These are phyloP conservation scores for Xanthorhoe designata DNA, from an alignment of 2,888 invertebrate species.

Conservation along the genomic window DNA sequence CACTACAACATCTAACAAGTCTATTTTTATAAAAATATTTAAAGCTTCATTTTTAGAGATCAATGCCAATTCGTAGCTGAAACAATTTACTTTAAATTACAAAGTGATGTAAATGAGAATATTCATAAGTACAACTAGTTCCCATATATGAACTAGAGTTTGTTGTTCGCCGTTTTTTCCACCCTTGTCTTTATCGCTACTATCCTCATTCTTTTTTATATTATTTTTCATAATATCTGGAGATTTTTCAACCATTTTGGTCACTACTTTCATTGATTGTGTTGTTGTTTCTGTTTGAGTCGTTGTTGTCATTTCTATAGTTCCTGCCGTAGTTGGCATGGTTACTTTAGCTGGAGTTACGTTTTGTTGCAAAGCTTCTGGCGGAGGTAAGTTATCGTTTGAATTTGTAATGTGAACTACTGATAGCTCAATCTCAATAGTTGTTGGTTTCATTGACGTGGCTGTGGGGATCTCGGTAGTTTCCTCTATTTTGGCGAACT, in stretches of 20 bases:
- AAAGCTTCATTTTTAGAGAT: conserved; percentile 49
- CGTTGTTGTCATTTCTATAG: conserved; percentile 40
- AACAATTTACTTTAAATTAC: conserved; percentile 25
- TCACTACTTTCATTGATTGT: conserved; percentile 25
- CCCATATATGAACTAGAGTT: conserved; percentile 18
- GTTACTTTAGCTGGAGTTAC: conserved; percentile 56
- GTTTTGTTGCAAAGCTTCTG: conserved; percentile 68
- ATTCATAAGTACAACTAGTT: conserved; percentile 10
- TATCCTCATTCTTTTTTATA: not conserved
- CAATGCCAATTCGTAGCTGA: conserved; percentile 46
- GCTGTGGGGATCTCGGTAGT: not conserved
- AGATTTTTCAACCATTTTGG: conserved; percentile 4
- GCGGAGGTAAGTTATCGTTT: conserved; percentile 60
- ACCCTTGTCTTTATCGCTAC: conserved; percentile 26
- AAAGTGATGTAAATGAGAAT: conserved; percentile 3
- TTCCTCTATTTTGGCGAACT: conserved; percentile 19
- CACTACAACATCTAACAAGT: conserved; percentile 48
- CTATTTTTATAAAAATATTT: conserved; percentile 47
- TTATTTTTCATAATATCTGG: conserved; percentile 46
- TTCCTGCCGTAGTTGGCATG: conserved; percentile 45
- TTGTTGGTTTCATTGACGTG: conserved; percentile 33
- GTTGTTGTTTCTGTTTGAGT: conserved; percentile 37
- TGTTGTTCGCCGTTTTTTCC: conserved; percentile 46
- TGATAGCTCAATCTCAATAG: conserved; percentile 29
- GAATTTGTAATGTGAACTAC: conserved; percentile 30